Conservation (phyloP, 2,797 vertebrate genomes). For the Poliocrania exsul region DNA sequence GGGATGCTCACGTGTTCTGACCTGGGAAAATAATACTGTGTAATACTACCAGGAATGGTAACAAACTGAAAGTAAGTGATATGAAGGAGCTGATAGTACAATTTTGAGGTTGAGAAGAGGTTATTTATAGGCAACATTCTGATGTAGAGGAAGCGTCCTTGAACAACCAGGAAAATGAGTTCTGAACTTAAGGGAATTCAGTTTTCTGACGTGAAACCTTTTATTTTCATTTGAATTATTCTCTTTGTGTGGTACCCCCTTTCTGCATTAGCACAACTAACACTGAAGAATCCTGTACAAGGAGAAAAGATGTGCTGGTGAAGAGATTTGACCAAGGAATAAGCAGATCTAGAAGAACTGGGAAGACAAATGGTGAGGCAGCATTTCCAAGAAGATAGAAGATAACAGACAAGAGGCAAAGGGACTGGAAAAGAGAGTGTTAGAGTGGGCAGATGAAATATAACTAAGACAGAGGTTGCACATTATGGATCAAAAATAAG, state of each 20-base stretch:
- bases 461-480: neutral
- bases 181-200: neutral
- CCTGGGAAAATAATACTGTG: neutral
- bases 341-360: neutral
- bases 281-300: neutral
- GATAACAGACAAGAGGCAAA: neutral
- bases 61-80: neutral
- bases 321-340: neutral
- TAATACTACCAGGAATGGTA: neutral
- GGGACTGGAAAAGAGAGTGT: neutral
- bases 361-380: neutral
- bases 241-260: neutral
- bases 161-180: neutral
- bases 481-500: neutral
- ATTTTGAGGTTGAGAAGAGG: neutral
- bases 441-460: neutral
- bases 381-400: neutral
- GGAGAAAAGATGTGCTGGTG: neutral
- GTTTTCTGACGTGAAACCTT: neutral
- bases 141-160: neutral
- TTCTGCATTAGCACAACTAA: neutral
- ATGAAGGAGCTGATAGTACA: neutral
- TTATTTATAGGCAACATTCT: neutral
- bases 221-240: neutral
- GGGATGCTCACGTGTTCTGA: neutral